Conservation (phyloP, 2,888 invertebrate species). For the Lobophora halterata region DNA sequence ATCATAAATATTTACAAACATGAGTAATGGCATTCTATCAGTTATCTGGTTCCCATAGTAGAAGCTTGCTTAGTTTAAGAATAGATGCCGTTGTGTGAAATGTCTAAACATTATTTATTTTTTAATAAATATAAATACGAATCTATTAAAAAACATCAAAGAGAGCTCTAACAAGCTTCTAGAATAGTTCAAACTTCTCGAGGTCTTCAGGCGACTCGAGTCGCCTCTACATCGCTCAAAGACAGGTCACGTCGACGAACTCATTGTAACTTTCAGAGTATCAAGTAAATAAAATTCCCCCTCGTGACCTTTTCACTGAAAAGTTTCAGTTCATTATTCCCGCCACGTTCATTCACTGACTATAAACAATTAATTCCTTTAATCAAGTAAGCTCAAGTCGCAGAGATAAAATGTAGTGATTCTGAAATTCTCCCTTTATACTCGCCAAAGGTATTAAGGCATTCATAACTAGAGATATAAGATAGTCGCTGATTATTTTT, state of each 20-base stretch:
- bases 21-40: too few species aligned
- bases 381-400: constrained; percentile 46
- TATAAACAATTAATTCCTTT: constrained; percentile 64
- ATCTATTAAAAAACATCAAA: too few species aligned
- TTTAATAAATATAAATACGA: too few species aligned
- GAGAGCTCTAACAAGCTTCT: too few species aligned
- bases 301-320: constrained; percentile 22
- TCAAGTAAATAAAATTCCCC: constrained; percentile 20
- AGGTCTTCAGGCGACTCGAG: background rate
- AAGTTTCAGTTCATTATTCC: constrained; percentile 37
- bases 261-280: constrained; percentile 35
- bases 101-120: too few species aligned
- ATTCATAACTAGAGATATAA: too few species aligned
- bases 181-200: constrained; percentile 5
- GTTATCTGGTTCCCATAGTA: too few species aligned
- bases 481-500: too few species aligned
- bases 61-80: too few species aligned
- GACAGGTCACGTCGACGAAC: constrained; percentile 26
- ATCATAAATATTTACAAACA: too few species aligned
- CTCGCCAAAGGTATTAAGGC: too few species aligned
- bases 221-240: background rate
- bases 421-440: constrained; percentile 30
- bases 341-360: constrained; percentile 44
- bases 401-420: constrained; percentile 35
- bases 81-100: too few species aligned